These are phyloP conservation scores for Siniperca knerii DNA, from an alignment of 2,113 vertebrate species.

Conservation along the genomic window DNA sequence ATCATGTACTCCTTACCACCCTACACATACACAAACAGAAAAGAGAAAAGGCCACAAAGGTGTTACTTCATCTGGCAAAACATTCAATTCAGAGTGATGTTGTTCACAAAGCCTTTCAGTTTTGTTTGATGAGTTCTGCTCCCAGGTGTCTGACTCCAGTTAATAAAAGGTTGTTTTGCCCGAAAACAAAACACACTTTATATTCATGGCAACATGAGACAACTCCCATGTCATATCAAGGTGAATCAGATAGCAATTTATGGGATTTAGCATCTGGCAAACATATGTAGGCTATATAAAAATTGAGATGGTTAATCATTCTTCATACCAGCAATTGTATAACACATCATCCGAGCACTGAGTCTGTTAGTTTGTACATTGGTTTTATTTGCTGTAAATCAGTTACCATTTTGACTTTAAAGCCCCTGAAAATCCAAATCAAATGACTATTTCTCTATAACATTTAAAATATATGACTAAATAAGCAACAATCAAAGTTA, in stretches of 20 bases:
- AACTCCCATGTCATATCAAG: conserved; percentile 19
- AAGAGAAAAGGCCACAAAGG: conserved; percentile 8
- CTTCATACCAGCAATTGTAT: background rate
- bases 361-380: conserved; percentile 2
- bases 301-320: conserved; percentile 47
- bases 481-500: background rate
- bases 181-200: conserved; percentile 38
- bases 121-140: conserved; percentile 16
- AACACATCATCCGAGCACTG: background rate
- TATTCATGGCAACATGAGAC: conserved; percentile 4
- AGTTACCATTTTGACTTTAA: conserved; percentile 1
- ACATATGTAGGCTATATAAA: background rate
- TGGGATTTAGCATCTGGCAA: conserved; percentile 4
- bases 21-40: conserved; percentile 62
- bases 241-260: background rate
- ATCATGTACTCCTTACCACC: conserved; percentile 88
- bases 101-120: background rate
- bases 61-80: conserved; percentile 23
- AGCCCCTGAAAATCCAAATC: background rate
- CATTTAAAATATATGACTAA: background rate
- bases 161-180: conserved; percentile 15
- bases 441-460: background rate
- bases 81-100: background rate
- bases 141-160: conserved; percentile 20
- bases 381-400: conserved; percentile 14